Conservation (phyloP, 2,888 invertebrate genomes). For the Ceraclea dissimilis region DNA sequence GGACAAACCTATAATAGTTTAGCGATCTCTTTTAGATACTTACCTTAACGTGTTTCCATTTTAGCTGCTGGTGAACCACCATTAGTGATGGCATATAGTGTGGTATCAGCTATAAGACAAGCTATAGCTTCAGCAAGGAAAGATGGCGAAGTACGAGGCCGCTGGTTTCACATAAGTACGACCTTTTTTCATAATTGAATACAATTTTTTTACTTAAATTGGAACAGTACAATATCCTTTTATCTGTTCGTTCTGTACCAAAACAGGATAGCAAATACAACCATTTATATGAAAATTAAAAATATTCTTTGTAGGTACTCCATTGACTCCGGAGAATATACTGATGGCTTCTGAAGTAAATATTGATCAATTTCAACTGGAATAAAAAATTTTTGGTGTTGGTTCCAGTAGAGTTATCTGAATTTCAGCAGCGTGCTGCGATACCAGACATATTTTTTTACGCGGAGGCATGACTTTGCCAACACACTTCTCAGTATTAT, state of each 20-base stretch:
- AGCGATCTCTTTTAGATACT: no score
- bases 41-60: conserved; percentile 13
- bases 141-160: conserved; percentile 51
- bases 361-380: background rate
- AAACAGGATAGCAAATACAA: no score
- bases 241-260: no score
- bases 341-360: background rate
- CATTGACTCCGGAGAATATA: background rate
- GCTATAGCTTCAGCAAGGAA: conserved; percentile 59
- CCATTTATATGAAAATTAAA: no score
- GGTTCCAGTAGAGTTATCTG: no score
- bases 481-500: no score
- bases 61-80: conserved; percentile 62
- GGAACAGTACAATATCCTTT: no score
- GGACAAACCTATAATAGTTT: no score
- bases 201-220: no score
- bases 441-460: no score
- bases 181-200: background rate
- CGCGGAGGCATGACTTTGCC: no score
- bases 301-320: background rate
- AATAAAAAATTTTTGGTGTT: background rate
- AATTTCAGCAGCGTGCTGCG: no score
- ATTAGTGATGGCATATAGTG: conserved; percentile 44
- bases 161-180: conserved; percentile 55
- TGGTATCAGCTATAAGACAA: conserved; percentile 59